phyloP scores from a whole-genome alignment of 23 tunicate genomes.

The Aplidium turbinatum region DNA sequence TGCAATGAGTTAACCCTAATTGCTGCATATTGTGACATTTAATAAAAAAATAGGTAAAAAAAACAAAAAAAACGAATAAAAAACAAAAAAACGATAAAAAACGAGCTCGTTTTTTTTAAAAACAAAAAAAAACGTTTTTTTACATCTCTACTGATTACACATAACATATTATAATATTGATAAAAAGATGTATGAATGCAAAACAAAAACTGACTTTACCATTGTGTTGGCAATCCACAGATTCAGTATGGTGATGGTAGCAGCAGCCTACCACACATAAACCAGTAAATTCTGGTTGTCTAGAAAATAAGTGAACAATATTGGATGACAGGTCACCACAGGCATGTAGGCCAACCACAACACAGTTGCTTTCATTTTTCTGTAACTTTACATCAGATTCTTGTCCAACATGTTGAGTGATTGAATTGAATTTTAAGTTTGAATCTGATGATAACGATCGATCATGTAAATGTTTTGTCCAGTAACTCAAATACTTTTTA shows the following conservation, averaged over 20 bases:
- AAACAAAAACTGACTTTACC: neutral
- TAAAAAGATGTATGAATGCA: neutral
- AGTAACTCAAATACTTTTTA: conserved; percentile 57
- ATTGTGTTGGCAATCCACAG: neutral
- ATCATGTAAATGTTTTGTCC: conserved; percentile 39
- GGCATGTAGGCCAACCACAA: conserved; percentile 68
- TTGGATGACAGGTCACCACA: conserved; percentile 77
- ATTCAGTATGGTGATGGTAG: conserved; percentile 66
- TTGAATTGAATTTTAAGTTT: conserved; percentile 30
- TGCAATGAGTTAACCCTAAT: too few species aligned
- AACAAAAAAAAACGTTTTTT: too few species aligned
- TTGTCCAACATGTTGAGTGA: conserved; percentile 36
- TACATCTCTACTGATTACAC: too few species aligned
- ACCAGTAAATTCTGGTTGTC: conserved; percentile 17
- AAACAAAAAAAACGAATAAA: too few species aligned
- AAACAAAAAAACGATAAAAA: too few species aligned
- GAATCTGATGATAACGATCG: neutral
- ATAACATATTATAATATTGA: too few species aligned
- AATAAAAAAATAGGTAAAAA: too few species aligned
- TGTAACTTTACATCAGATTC: conserved; percentile 26
- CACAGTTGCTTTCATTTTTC: neutral
- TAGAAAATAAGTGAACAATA: conserved; percentile 45
- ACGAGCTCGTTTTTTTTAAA: too few species aligned
- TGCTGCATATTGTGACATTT: too few species aligned
- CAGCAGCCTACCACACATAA: conserved; percentile 84